Evolutionary conservation across 2,797 vertebrate genomes (phyloP).

Genomic region (Rachycentron canadum): DNA sequence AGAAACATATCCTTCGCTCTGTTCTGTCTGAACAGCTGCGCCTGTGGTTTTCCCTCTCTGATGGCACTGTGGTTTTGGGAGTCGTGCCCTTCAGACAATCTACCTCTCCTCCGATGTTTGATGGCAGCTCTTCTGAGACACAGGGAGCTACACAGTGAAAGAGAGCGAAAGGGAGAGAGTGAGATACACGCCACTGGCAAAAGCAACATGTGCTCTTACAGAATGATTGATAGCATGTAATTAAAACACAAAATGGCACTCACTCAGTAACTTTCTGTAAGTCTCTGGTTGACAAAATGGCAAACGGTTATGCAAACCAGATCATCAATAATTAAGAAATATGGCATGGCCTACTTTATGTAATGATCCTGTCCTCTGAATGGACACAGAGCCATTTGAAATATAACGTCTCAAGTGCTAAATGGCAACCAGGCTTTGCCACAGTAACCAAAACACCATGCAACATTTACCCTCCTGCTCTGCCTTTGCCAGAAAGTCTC

Average conservation of each 20-base stretch:
- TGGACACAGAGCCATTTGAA: slow-evolving; percentile 40
- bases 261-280: slow-evolving; percentile 52
- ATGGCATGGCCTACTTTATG: slow-evolving; percentile 19
- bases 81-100: slow-evolving; percentile 70
- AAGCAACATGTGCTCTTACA: slow-evolving; percentile 18
- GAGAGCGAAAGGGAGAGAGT: slow-evolving; percentile 8
- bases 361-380: slow-evolving; percentile 25
- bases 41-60: slow-evolving; percentile 77
- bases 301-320: slow-evolving; percentile 36
- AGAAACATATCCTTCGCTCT: slow-evolving; percentile 68
- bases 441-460: slow-evolving; percentile 75
- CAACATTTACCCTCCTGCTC: slow-evolving; percentile 60
- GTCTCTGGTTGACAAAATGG: slow-evolving; percentile 34
- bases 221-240: slow-evolving; percentile 51
- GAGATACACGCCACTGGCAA: slow-evolving; percentile 43
- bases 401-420: slow-evolving; percentile 33
- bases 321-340: slow-evolving; percentile 58
- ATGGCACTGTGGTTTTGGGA: slow-evolving; percentile 76
- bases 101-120: slow-evolving; percentile 67
- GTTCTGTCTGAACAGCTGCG: slow-evolving; percentile 81
- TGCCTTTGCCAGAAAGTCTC: slow-evolving; percentile 46
- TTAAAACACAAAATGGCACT: slow-evolving; percentile 46
- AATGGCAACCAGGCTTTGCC: slow-evolving; percentile 62
- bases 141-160: slow-evolving; percentile 8
- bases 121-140: slow-evolving; percentile 64